phyloP scores from a whole-genome alignment of 2,113 vertebrate species.

The Bubo bubo region DNA sequence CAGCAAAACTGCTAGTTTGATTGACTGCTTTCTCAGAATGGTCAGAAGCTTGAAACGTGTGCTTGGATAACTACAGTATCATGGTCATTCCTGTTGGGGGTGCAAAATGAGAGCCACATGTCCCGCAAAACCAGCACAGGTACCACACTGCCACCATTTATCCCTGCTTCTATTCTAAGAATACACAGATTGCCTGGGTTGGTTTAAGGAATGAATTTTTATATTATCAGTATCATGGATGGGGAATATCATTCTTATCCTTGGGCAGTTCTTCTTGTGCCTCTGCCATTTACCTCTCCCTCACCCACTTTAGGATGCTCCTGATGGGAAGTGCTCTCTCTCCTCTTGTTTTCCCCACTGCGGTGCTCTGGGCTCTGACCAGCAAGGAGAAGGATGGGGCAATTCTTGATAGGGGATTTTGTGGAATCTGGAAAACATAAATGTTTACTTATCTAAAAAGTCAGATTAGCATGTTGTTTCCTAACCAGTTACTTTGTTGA shows the following conservation, averaged over 20 bases:
- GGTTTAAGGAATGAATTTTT: neutral
- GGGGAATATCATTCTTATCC: neutral
- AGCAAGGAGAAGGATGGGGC: neutral
- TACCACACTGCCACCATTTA: neutral
- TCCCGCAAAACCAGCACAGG: neutral
- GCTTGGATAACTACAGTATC: neutral
- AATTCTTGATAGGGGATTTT: neutral
- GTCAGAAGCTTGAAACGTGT: neutral
- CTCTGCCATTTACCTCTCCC: neutral
- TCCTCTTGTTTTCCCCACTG: neutral
- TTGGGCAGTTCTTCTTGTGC: neutral
- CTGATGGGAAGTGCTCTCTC: neutral
- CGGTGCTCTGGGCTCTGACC: neutral
- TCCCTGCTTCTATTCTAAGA: neutral
- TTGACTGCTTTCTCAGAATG: neutral
- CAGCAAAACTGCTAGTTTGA: neutral
- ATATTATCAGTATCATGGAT: neutral
- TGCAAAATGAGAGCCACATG: rapidly evolving
- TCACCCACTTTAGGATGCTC: neutral
- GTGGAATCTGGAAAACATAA: neutral
- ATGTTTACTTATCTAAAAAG: neutral
- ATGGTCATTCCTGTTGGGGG: neutral
- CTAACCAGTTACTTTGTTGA: neutral
- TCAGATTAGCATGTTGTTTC: neutral
- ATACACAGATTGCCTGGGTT: neutral